Evolutionary conservation across 2,113 vertebrate genomes (phyloP).

Genomic region (Zingel zingel): DNA sequence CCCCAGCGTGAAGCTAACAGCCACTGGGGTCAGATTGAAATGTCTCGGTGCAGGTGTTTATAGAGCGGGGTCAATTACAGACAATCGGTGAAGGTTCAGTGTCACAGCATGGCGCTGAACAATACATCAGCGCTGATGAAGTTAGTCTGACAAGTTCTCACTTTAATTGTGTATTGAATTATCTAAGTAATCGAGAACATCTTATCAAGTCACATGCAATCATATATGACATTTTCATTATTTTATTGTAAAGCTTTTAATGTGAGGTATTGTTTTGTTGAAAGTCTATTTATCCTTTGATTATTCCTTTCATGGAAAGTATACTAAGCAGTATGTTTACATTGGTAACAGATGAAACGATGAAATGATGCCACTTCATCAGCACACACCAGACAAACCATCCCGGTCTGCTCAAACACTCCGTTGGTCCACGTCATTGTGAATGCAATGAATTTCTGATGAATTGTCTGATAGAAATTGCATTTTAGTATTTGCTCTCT

Average conservation of each 20-base stretch:
- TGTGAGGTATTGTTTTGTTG: neutral
- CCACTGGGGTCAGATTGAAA: constrained; percentile 28
- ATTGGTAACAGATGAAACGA: neutral
- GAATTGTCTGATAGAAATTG: constrained; percentile 16
- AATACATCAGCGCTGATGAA: no score
- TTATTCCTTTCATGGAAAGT: neutral
- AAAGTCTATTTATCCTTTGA: neutral
- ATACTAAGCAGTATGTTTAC: neutral
- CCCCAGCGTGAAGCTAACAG: neutral
- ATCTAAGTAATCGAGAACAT: neutral
- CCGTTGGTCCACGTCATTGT: neutral
- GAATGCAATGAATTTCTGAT: constrained; percentile 34
- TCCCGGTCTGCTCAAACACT: neutral
- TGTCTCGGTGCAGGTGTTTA: neutral
- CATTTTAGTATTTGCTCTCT: constrained; percentile 29
- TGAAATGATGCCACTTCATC: neutral
- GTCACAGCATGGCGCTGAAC: neutral
- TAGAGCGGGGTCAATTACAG: constrained; percentile 7
- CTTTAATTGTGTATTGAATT: neutral
- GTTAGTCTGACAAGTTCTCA: neutral
- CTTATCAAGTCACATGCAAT: neutral
- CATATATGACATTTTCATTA: neutral
- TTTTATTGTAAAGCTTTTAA: neutral
- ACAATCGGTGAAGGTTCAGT: neutral
- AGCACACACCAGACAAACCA: neutral